Conservation (phyloP, 2,113 vertebrate genomes). For the Eulemur rufifrons region DNA sequence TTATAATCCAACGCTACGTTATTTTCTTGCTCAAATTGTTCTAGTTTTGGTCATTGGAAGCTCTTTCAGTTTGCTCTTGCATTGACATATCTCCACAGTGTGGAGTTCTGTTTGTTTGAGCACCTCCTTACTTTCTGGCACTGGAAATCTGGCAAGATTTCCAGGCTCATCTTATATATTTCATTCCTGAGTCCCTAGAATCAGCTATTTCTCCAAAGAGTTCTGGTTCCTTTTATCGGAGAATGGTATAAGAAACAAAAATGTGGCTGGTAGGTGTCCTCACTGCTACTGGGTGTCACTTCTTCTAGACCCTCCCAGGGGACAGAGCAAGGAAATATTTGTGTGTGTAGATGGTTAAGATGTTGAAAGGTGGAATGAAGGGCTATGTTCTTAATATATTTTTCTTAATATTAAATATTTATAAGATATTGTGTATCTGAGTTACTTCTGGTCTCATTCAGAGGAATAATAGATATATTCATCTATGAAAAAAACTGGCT, state of each 20-base stretch:
- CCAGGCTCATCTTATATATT: not conserved
- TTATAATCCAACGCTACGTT: not conserved
- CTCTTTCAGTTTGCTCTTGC: not conserved
- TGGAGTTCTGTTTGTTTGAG: not conserved
- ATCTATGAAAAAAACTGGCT: not conserved
- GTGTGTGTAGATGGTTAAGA: not conserved
- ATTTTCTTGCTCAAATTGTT: constrained; percentile 6
- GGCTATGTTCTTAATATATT: not conserved
- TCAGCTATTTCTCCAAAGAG: not conserved
- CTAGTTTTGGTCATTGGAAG: not conserved
- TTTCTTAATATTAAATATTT: constrained; percentile 19
- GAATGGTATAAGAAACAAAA: not conserved
- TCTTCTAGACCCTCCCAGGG: not conserved
- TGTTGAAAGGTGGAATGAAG: not conserved
- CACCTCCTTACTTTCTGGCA: not conserved
- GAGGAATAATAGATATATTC: not conserved
- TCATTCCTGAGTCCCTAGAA: not conserved
- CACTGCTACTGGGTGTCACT: not conserved
- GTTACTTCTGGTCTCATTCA: not conserved
- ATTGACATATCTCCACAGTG: not conserved
- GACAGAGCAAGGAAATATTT: not conserved
- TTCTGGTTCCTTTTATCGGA: not conserved
- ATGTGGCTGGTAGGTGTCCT: not conserved
- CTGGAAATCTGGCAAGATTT: not conserved
- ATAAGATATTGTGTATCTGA: not conserved